Conservation (phyloP, 2,888 invertebrate species). For the Ditula angustiorana region DNA sequence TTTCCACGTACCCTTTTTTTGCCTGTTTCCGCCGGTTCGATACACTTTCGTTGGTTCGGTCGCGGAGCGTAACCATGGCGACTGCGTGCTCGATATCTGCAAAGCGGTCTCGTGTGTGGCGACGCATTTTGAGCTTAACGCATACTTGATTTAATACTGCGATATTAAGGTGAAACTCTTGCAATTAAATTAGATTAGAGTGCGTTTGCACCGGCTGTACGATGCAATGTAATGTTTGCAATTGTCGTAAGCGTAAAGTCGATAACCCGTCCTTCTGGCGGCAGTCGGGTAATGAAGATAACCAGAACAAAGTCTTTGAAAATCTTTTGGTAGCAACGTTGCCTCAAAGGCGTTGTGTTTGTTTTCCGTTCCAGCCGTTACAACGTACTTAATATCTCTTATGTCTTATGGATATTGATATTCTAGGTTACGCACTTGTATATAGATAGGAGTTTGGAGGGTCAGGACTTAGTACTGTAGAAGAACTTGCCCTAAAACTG, state of each 20-base stretch:
- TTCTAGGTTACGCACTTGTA: too few species aligned
- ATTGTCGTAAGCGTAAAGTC: background rate
- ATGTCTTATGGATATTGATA: too few species aligned
- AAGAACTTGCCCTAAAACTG: too few species aligned
- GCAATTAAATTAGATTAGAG: background rate
- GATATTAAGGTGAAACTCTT: background rate
- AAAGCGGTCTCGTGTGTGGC: background rate
- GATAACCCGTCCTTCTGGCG: too few species aligned
- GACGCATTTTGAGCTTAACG: background rate
- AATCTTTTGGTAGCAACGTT: too few species aligned
- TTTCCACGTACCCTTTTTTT: constrained; percentile 48
- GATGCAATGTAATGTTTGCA: background rate
- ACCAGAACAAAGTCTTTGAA: too few species aligned
- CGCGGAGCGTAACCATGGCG: constrained; percentile 70
- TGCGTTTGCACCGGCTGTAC: background rate
- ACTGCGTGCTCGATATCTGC: constrained; percentile 68
- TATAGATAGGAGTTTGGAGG: too few species aligned
- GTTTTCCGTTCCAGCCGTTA: too few species aligned
- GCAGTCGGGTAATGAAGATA: too few species aligned
- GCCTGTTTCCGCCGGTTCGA: constrained; percentile 64
- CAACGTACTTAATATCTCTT: too few species aligned
- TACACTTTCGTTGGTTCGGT: constrained; percentile 70
- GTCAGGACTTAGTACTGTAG: too few species aligned
- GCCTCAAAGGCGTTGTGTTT: too few species aligned
- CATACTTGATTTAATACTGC: background rate